Evolutionary conservation across 2,797 vertebrate genomes (phyloP).

Genomic region (Sebastes hopkinsi): DNA sequence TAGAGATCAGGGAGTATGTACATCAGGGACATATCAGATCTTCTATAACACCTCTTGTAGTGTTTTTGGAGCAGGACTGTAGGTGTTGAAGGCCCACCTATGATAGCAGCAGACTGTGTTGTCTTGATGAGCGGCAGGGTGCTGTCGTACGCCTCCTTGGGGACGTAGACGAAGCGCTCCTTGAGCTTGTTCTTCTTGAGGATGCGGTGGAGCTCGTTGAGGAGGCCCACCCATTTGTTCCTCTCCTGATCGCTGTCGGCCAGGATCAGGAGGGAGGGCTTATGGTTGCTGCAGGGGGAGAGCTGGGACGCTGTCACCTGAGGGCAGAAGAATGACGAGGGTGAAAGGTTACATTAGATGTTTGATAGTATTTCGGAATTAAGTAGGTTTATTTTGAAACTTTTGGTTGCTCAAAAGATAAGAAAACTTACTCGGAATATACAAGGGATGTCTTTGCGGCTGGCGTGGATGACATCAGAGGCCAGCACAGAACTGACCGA

Average conservation of each 20-base stretch:
- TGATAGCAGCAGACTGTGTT: slow-evolving; percentile 94
- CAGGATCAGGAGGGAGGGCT: slow-evolving; percentile 95
- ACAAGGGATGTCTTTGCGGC: slow-evolving; percentile 96
- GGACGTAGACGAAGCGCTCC: slow-evolving; percentile 95
- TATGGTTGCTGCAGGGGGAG: slow-evolving; percentile 89
- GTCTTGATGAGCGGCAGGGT: slow-evolving; percentile 98
- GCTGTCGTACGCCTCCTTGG: slow-evolving; percentile 98
- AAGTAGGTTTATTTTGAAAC: neutral
- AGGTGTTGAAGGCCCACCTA: slow-evolving; percentile 79
- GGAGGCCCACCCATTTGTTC: slow-evolving; percentile 95
- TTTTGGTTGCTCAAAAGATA: neutral
- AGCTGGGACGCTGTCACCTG: slow-evolving; percentile 97
- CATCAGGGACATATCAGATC: neutral
- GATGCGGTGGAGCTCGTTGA: slow-evolving; percentile 95
- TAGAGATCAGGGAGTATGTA: neutral
- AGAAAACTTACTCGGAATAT: slow-evolving; percentile 93
- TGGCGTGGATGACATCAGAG: slow-evolving; percentile 98
- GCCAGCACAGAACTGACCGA: slow-evolving; percentile 97
- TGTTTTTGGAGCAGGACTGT: neutral
- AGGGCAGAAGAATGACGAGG: neutral
- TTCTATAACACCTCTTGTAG: neutral
- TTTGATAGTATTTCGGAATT: neutral
- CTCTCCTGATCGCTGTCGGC: slow-evolving; percentile 95
- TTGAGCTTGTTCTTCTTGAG: slow-evolving; percentile 98
- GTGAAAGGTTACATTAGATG: neutral